Conservation (phyloP, 2,888 invertebrate species). For the Apotomis capreana region DNA sequence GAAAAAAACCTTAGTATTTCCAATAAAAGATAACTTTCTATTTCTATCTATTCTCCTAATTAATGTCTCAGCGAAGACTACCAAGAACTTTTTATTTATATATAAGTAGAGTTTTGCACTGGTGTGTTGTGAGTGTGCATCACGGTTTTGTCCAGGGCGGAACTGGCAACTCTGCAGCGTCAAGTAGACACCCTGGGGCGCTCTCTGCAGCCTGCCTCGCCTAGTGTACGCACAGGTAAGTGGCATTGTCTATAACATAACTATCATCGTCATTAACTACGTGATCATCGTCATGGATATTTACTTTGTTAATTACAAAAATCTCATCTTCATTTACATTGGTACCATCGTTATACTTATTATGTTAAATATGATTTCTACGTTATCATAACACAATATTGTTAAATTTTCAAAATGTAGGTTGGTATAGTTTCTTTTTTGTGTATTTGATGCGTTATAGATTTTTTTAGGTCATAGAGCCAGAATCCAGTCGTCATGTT, state of each 20-base stretch:
- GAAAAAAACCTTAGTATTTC: too few relatives aligned
- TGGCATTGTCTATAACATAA: background rate
- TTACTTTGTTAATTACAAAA: background rate
- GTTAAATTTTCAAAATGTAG: too few relatives aligned
- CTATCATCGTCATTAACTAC: background rate
- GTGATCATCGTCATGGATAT: background rate
- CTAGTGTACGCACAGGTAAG: constrained; percentile 74
- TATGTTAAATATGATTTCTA: too few relatives aligned
- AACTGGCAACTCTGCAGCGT: constrained; percentile 91
- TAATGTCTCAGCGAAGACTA: background rate
- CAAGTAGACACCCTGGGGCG: constrained; percentile 87
- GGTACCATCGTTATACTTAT: background rate
- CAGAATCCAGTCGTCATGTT: too few relatives aligned
- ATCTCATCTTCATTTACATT: background rate
- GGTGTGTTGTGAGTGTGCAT: constrained; percentile 66
- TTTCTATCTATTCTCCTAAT: background rate
- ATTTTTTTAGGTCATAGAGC: too few relatives aligned
- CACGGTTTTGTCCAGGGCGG: constrained; percentile 85
- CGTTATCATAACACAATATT: too few relatives aligned
- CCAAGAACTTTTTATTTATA: background rate
- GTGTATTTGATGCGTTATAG: too few relatives aligned
- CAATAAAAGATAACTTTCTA: too few relatives aligned
- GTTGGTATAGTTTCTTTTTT: too few relatives aligned
- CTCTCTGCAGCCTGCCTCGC: constrained; percentile 68
- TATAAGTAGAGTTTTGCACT: constrained; percentile 46